Percentiles rank a stretch among this genome's conserved stretches.
These are phyloP conservation scores for Chironomus striatipennis DNA, from an alignment of 1,140 invertebrate genomes.

Conservation along the genomic window DNA sequence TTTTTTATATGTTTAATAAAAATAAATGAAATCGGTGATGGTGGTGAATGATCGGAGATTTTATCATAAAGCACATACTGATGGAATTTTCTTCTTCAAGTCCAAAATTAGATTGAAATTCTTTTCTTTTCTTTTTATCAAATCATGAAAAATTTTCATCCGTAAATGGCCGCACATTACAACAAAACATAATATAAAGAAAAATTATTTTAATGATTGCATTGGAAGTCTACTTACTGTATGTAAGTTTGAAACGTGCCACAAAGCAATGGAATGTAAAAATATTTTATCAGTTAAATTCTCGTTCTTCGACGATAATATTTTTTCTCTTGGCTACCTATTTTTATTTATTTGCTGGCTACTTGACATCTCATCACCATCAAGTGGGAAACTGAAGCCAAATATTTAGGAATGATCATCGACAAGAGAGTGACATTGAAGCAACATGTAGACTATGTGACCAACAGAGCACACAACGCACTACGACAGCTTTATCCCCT, in stretches of 20 bases:
- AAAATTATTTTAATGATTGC: conserved; percentile 10
- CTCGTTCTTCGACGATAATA: background rate
- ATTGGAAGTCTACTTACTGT: conserved; percentile 12
- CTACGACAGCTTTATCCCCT: no score
- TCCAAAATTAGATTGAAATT: conserved; percentile 6
- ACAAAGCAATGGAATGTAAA: conserved; percentile 7
- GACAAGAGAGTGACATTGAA: no score
- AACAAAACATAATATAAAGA: background rate
- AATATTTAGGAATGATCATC: no score
- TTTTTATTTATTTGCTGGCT: conserved; percentile 14
- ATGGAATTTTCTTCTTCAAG: background rate
- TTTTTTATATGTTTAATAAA: background rate
- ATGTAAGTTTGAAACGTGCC: conserved; percentile 5
- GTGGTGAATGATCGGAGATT: background rate
- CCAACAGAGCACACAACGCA: no score
- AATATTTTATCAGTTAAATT: conserved; percentile 12
- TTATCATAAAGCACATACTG: conserved; percentile 20
- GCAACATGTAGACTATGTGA: no score
- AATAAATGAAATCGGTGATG: background rate
- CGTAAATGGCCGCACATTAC: background rate
- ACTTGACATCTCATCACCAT: background rate
- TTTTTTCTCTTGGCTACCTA: background rate
- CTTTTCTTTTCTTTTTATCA: background rate
- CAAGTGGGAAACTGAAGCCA: no score
- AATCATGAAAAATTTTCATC: background rate